These are phyloP conservation scores for Creontiades dilutus DNA, from an alignment of 2,888 invertebrate genomes.

Conservation along the genomic window DNA sequence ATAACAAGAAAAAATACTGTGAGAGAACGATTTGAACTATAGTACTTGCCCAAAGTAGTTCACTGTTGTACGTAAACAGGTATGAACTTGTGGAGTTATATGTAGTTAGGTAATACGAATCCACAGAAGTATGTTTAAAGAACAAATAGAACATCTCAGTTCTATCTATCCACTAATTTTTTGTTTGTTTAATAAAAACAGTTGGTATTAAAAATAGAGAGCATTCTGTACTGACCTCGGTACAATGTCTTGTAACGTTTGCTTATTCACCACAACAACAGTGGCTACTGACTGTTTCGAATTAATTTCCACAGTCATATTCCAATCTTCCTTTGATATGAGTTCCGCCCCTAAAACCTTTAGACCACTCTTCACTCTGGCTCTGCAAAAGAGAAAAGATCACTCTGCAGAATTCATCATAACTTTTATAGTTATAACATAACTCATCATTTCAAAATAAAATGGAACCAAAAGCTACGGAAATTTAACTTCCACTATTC, in stretches of 20 bases:
- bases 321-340: conserved; percentile 88
- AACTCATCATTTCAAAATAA: too few species aligned
- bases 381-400: conserved; percentile 81
- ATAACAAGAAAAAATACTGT: background rate
- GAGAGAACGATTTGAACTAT: background rate
- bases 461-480: too few species aligned
- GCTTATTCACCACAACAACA: conserved; percentile 83
- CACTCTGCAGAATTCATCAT: background rate
- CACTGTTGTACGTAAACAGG: background rate
- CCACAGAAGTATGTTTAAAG: background rate
- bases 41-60: background rate
- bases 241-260: conserved; percentile 72
- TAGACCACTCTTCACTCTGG: conserved; percentile 93
- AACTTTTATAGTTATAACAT: too few species aligned
- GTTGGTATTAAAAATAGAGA: too few species aligned
- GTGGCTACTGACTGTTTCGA: conserved; percentile 92
- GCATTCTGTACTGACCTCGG: conserved; percentile 70
- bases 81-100: too few species aligned
- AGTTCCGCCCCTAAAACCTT: conserved; percentile 90
- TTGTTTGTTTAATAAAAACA: too few species aligned
- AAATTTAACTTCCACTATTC: too few species aligned
- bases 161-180: background rate
- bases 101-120: background rate
- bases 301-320: conserved; percentile 91
- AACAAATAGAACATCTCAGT: background rate